phyloP scores from a whole-genome alignment of 2,113 vertebrate genomes.

The Leptosomus discolor region DNA sequence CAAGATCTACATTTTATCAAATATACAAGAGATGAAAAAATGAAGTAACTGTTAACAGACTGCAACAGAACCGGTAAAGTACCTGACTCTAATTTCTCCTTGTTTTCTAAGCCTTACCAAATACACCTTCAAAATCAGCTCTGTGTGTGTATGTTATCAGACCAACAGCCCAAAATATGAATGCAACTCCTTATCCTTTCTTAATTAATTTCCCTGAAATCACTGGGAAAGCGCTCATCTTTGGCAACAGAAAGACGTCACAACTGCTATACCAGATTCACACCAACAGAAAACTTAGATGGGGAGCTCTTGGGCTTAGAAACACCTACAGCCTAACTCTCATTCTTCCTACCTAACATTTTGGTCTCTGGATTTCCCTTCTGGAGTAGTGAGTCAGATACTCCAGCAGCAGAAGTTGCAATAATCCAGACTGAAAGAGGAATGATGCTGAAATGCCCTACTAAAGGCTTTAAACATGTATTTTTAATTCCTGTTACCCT shows the following conservation, averaged over 20 bases:
- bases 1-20: neutral
- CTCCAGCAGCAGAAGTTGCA: neutral
- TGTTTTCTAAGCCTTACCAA: neutral
- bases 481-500: neutral
- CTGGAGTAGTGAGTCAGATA: neutral
- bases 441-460: neutral
- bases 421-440: neutral
- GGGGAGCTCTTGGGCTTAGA: neutral
- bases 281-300: neutral
- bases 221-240: neutral
- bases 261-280: neutral
- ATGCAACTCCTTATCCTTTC: neutral
- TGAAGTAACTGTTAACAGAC: neutral
- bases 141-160: neutral
- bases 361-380: neutral
- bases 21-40: neutral
- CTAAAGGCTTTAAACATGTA: neutral
- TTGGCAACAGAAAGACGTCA: neutral
- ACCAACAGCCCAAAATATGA: neutral
- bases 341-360: neutral
- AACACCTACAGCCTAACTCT: neutral
- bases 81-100: neutral
- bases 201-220: neutral
- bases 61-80: neutral
- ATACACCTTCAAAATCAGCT: neutral